Evolutionary conservation across 92 coral and sea anemone species (phyloP).

Genomic region (Phymanthus crucifer): DNA sequence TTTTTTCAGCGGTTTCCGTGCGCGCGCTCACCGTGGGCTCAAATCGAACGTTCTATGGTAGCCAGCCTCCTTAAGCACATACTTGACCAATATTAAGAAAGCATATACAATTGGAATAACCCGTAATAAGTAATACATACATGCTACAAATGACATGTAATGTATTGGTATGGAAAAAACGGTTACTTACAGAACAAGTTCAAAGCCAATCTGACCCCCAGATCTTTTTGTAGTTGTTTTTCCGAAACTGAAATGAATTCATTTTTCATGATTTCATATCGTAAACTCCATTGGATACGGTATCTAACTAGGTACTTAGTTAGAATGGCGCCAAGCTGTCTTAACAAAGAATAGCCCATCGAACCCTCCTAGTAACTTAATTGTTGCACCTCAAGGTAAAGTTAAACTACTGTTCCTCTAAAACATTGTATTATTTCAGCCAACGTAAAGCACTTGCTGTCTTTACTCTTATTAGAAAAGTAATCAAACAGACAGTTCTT

Average conservation of each 20-base stretch:
- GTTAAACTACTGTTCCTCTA: neutral
- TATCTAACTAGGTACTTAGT: neutral
- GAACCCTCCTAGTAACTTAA: neutral
- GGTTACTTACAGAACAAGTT: neutral
- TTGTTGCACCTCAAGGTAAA: conserved; percentile 4
- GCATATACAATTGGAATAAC: too few relatives aligned
- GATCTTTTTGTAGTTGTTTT: neutral
- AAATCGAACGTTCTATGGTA: too few relatives aligned
- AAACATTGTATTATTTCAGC: conserved; percentile 5
- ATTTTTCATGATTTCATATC: neutral
- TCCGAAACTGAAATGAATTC: neutral
- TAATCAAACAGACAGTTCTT: conserved; percentile 5
- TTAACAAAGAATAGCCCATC: neutral
- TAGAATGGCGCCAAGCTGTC: conserved; percentile 12
- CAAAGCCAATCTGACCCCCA: neutral
- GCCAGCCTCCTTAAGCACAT: too few relatives aligned
- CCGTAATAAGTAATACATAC: too few relatives aligned
- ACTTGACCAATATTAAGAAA: too few relatives aligned
- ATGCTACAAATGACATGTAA: too few relatives aligned
- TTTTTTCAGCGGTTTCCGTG: too few relatives aligned
- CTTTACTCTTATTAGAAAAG: neutral
- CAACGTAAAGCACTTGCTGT: neutral
- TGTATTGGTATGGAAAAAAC: too few relatives aligned
- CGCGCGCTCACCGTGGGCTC: too few relatives aligned
- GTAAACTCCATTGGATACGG: conserved; percentile 1